Percentiles rank a stretch among this genome's conserved stretches.
Conservation (phyloP, 2,797 vertebrate genomes). For the Basileuterus tristriatus region DNA sequence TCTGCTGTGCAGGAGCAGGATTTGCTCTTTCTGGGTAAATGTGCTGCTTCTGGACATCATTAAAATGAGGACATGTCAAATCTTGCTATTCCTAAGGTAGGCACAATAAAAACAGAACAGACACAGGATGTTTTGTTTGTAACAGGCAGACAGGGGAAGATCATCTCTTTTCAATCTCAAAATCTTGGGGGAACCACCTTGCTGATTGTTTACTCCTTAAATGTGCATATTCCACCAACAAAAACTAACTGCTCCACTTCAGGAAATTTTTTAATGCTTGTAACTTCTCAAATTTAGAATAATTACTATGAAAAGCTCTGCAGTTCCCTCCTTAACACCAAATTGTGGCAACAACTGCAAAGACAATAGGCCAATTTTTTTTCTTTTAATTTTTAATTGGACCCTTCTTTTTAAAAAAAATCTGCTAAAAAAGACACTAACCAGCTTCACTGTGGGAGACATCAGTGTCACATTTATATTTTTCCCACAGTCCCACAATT, state of each 20-base stretch:
- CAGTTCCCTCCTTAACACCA: neutral
- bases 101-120: neutral
- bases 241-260: neutral
- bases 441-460: neutral
- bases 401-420: neutral
- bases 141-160: neutral
- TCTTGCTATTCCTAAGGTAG: neutral
- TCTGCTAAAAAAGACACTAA: neutral
- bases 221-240: neutral
- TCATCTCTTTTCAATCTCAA: neutral
- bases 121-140: accelerated
- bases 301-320: neutral
- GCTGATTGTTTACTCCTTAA: neutral
- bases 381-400: neutral
- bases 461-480: neutral
- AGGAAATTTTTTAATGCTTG: accelerated
- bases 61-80: neutral
- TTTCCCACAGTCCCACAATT: neutral
- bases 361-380: neutral
- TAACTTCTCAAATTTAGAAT: neutral
- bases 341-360: neutral
- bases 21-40: neutral
- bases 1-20: neutral
- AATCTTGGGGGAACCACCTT: neutral
- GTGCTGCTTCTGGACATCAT: neutral